Base-by-base conservation (phyloP, 1,140 invertebrate genomes). In the Saccostrea echinata region DNA sequence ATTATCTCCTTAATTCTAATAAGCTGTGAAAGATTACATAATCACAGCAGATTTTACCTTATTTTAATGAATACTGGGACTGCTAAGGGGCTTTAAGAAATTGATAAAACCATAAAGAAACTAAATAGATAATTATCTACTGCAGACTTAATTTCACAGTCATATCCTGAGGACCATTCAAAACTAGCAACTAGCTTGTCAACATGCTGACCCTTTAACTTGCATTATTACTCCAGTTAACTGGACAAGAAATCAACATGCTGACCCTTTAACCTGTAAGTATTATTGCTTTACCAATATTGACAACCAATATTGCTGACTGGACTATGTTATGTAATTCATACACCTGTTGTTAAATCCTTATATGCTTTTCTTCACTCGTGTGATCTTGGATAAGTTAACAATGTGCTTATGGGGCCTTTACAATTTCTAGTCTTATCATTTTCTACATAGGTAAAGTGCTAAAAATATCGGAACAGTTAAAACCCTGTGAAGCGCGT, bases 191-290 rank as follows among this genome's bases (percentile, higher is more conserved):
- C 43, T 43, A 43, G 43, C 43, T 43, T 43, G 43, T 43, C 43
- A 43, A 43, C 43, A 43, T 43, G 43, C 43, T 43, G 43, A 43
- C 43, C 43, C 43, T 43, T 43, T 43, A 43, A 43, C 6, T 43
- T 43, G 6, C 43, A 43, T 43, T 43, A 43, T 43, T 43, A 43
- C 33, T 33, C 68, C 27, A 76, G 24, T 27, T 30, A 27, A 13
- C 68, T 76, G 27, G 8, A 16, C 30, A 33, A 30, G 30, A 33
- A 30, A 30, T 27, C 11, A 76, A 76, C 68, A 76, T 8, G 27
- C 27, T 76, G 68, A 76, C 68, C 68, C 33, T 76, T 76, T 76
- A 76, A 76, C 30, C 68, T 76, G 68, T 30, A 76, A 76, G 68
- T 76, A 76, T 30, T 76, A 76, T 30, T 76, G 68, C 30, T 76